Percentiles rank a stretch among this genome's conserved stretches.
phyloP scores from a whole-genome alignment of 2,113 vertebrate species.

The Lonchura striata region DNA sequence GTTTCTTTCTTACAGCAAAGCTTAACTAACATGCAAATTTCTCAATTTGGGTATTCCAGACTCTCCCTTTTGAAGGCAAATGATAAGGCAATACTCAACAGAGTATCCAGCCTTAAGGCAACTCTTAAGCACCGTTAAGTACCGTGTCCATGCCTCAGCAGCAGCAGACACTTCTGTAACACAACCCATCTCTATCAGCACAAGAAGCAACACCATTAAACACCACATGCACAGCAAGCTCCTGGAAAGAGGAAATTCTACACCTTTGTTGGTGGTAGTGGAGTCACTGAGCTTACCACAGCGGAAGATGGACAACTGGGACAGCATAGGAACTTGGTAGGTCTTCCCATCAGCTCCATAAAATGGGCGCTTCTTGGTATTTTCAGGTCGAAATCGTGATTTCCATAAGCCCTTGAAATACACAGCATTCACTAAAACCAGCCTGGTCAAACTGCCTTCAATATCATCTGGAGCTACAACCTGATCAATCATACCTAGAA shows the following conservation, averaged over 20 bases:
- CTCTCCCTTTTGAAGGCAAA: background rate
- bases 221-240: background rate
- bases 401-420: conserved; percentile 97
- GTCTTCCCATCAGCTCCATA: conserved; percentile 78
- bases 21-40: background rate
- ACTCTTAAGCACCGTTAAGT: background rate
- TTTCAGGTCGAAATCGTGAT: conserved; percentile 87
- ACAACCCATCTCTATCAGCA: background rate
- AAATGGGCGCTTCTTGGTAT: conserved; percentile 88
- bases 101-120: background rate
- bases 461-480: conserved; percentile 84
- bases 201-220: background rate
- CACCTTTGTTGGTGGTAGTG: background rate
- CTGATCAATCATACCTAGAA: conserved; percentile 86
- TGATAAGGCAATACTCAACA: background rate
- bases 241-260: background rate
- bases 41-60: background rate
- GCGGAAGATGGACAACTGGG: conserved; percentile 88
- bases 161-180: background rate
- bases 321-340: conserved; percentile 91
- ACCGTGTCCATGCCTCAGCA: background rate
- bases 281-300: conserved; percentile 77
- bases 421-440: conserved; percentile 87
- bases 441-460: conserved; percentile 76
- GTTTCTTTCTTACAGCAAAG: background rate